Percentiles rank a stretch among this genome's conserved stretches.
phyloP scores from a whole-genome alignment of 2,888 invertebrate genomes.

The Phaedon cochleariae region DNA sequence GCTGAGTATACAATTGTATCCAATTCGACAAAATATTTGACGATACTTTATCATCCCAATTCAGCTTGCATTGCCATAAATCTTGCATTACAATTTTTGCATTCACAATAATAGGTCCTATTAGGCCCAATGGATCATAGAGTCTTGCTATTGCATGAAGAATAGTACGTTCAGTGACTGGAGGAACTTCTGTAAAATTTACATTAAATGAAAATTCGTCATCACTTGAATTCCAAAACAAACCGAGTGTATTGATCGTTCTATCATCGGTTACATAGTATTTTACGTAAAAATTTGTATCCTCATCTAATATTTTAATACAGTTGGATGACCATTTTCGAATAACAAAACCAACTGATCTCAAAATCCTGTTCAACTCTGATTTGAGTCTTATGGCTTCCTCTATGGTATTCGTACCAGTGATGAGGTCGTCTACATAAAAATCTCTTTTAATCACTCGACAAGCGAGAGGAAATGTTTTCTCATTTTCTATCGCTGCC shows the following conservation, averaged over 20 bases:
- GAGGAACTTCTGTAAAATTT: no score
- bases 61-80: not conserved
- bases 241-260: no score
- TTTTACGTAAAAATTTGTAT: no score
- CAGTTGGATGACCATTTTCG: not conserved
- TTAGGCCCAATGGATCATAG: no score
- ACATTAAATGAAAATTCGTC: no score
- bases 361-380: not conserved
- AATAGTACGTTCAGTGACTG: no score
- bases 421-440: not conserved
- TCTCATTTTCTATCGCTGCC: not conserved
- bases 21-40: not conserved
- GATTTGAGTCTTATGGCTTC: not conserved
- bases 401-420: not conserved
- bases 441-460: not conserved
- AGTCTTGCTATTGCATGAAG: no score
- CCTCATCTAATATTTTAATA: no score
- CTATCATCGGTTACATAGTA: no score
- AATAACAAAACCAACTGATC: not conserved
- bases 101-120: not conserved
- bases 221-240: no score
- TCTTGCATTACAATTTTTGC: not conserved
- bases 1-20: not conserved
- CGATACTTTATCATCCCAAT: not conserved
- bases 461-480: not conserved